Percentiles rank a stretch among this genome's conserved stretches.
Evolutionary conservation across 2,888 invertebrate genomes (phyloP).

Genomic region (Pammene fasciana): DNA sequence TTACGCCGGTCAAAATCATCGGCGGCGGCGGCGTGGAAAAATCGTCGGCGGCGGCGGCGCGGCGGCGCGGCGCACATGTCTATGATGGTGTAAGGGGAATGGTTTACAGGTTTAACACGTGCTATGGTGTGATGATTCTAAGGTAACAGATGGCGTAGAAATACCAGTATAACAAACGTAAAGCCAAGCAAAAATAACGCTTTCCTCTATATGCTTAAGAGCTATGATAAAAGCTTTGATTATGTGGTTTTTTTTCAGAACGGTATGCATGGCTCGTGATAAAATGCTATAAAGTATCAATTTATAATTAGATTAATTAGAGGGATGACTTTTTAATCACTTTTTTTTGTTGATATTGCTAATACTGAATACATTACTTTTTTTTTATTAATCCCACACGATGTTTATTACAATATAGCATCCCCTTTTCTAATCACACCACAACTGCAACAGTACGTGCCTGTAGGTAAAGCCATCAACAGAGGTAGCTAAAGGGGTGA

Average conservation of each 20-base stretch:
- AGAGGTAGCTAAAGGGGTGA: too few species aligned
- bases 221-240: neutral
- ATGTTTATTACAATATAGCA: neutral
- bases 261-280: conserved; percentile 22
- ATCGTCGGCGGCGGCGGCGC: too few species aligned
- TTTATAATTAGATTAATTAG: conserved; percentile 27
- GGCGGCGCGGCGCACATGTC: too few species aligned
- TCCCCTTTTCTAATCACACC: neutral
- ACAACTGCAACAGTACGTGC: too few species aligned
- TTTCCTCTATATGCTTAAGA: neutral
- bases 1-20: too few species aligned
- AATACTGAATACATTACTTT: neutral
- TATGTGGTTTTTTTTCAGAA: conserved; percentile 2
- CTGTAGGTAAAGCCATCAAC: too few species aligned
- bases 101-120: conserved; percentile 63
- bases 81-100: conserved; percentile 17
- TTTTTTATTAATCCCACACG: too few species aligned
- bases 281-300: conserved; percentile 19
- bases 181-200: neutral
- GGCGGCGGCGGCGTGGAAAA: too few species aligned
- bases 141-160: conserved; percentile 62
- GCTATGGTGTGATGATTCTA: conserved; percentile 66
- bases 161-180: conserved; percentile 11
- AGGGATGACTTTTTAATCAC: conserved; percentile 9
- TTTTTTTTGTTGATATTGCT: conserved; percentile 4